These are phyloP conservation scores for Rana temporaria DNA, from an alignment of 2,113 vertebrate species.

Conservation along the genomic window DNA sequence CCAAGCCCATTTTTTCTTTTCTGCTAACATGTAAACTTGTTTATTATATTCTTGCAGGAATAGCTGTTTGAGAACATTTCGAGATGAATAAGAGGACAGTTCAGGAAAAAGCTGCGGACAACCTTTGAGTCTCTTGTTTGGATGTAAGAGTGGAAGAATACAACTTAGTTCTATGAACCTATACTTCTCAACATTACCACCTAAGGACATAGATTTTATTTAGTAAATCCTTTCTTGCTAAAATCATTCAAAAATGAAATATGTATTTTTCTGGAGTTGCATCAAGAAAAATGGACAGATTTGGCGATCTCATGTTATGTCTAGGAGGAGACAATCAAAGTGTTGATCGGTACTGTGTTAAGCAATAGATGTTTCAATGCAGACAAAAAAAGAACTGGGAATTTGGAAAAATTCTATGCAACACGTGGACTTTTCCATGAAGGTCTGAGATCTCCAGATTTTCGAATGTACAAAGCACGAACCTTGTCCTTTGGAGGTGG, in stretches of 20 bases:
- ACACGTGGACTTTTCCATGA: background rate
- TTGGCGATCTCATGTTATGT: background rate
- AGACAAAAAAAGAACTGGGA: background rate
- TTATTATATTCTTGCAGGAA: constrained; percentile 70
- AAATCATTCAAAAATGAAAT: background rate
- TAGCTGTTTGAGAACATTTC: constrained; percentile 63
- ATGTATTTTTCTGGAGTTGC: background rate
- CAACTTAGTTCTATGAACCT: background rate
- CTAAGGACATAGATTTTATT: background rate
- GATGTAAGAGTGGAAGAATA: background rate
- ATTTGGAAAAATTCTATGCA: constrained; percentile 20
- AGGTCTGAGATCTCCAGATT: background rate
- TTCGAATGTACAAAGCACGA: constrained; percentile 3
- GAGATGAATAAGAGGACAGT: constrained; percentile 59
- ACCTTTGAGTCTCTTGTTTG: background rate
- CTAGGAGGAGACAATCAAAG: background rate
- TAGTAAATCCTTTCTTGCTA: background rate
- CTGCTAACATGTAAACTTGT: constrained; percentile 57
- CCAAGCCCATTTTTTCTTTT: constrained; percentile 35
- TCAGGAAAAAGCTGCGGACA: background rate
- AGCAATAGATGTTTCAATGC: constrained; percentile 24
- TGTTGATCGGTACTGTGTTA: background rate
- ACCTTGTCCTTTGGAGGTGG: background rate
- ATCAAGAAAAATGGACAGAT: background rate
- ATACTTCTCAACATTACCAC: background rate